phyloP scores from a whole-genome alignment of 2,888 invertebrate species.

The Argyra leucocephala region DNA sequence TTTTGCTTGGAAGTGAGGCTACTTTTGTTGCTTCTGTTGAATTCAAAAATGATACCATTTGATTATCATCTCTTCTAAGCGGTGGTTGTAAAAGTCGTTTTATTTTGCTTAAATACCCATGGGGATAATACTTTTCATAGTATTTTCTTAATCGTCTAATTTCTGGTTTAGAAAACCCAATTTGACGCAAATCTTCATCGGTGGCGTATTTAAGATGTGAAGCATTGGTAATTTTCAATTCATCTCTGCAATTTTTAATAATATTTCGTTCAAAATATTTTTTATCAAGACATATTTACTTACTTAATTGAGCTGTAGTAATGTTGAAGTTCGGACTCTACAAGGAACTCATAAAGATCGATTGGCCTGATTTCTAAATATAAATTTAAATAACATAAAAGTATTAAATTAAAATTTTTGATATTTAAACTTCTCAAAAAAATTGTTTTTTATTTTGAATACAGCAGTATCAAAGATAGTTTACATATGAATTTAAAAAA shows the following conservation, averaged over 20 bases:
- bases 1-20: conserved; percentile 39
- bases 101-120: conserved; percentile 84
- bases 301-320: conserved; percentile 73
- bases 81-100: conserved; percentile 64
- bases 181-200: conserved; percentile 79
- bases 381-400: conserved; percentile 14
- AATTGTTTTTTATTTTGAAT: too few relatives aligned
- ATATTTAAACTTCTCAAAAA: too few relatives aligned
- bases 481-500: too few relatives aligned
- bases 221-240: conserved; percentile 78
- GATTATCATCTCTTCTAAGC: conserved; percentile 34
- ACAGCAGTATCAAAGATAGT: too few relatives aligned
- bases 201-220: conserved; percentile 89
- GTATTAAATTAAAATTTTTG: too few relatives aligned
- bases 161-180: conserved; percentile 92
- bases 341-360: conserved; percentile 78
- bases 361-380: conserved; percentile 42
- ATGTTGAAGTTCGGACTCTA: conserved; percentile 88
- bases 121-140: conserved; percentile 87
- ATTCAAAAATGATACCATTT: conserved; percentile 16
- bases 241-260: conserved; percentile 54
- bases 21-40: conserved; percentile 56
- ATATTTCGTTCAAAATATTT: conserved; percentile 19
- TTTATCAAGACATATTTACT: conserved; percentile 30
- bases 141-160: conserved; percentile 87